Conservation (phyloP, 2,888 invertebrate species). For the Oithona nana region DNA sequence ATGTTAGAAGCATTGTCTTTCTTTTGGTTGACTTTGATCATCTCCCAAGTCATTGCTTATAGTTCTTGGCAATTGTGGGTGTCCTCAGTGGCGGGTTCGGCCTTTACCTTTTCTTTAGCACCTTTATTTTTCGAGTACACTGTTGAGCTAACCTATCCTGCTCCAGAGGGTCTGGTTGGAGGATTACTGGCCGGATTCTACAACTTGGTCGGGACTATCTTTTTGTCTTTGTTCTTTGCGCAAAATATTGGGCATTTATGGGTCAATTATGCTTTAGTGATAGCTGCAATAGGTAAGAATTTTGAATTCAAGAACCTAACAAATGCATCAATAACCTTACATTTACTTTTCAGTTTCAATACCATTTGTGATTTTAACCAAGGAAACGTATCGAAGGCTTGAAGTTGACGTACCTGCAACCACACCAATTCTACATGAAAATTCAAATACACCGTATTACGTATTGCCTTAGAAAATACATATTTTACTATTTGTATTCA, state of each 20-base stretch:
- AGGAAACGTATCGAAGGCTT: not conserved
- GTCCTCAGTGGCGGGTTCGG: slow-evolving; percentile 19
- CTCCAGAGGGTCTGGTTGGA: slow-evolving; percentile 21
- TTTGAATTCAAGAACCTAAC: not conserved
- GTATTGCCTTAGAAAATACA: too few species aligned
- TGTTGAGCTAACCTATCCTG: slow-evolving; percentile 20
- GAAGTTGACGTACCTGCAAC: not conserved
- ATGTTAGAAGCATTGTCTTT: not conserved
- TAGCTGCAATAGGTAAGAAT: not conserved
- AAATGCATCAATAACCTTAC: not conserved
- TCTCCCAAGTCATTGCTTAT: not conserved
- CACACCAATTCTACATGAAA: too few species aligned
- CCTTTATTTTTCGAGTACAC: slow-evolving; percentile 21
- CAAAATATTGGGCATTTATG: not conserved
- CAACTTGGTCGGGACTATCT: slow-evolving; percentile 20
- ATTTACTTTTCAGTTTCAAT: not conserved
- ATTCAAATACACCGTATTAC: too few species aligned
- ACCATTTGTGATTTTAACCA: not conserved
- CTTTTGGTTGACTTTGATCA: not conserved
- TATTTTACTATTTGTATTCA: too few species aligned
- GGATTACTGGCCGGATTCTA: slow-evolving; percentile 20
- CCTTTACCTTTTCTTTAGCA: slow-evolving; percentile 20
- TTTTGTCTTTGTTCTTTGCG: slow-evolving; percentile 18
- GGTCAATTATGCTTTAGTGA: not conserved
- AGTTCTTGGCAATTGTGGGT: slow-evolving; percentile 17